Evolutionary conservation across 2,797 vertebrate species (phyloP).

Genomic region (Phrynocephalus forsythii): DNA sequence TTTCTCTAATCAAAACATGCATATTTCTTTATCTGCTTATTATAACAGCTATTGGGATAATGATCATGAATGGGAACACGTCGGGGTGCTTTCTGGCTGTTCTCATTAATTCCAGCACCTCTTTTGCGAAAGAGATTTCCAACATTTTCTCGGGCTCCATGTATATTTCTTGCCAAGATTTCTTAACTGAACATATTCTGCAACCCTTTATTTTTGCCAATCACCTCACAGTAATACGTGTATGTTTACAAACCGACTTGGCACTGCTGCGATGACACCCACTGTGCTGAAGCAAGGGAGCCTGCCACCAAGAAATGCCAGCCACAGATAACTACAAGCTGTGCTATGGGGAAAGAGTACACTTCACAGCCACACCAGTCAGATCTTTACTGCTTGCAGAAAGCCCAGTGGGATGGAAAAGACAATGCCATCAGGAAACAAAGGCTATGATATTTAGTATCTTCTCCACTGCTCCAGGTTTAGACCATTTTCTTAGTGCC

Average conservation of each 20-base stretch:
- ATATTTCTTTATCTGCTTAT: rapidly evolving
- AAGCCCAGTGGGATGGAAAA: background rate
- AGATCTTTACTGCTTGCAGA: background rate
- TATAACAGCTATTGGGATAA: background rate
- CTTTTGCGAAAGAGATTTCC: background rate
- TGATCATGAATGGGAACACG: background rate
- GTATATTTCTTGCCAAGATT: constrained; percentile 24
- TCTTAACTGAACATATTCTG: background rate
- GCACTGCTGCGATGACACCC: background rate
- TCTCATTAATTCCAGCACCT: rapidly evolving
- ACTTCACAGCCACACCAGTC: too few species aligned
- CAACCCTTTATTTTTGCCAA: constrained; percentile 26
- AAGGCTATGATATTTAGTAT: background rate
- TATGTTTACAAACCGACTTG: constrained; percentile 2
- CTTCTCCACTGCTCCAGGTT: too few species aligned
- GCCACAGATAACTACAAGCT: background rate
- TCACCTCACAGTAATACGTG: constrained; percentile 25
- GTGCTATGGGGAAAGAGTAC: background rate
- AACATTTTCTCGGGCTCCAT: rapidly evolving
- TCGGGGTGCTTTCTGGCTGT: background rate
- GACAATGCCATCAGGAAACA: background rate
- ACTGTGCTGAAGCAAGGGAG: background rate
- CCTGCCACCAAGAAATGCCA: background rate
- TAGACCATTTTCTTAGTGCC: background rate
- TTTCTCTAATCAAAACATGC: background rate